Evolutionary conservation across 2,888 invertebrate genomes (phyloP), one percentile per base, ranked within the genome.

Genomic region (Luffia ferchaultella): DNA sequence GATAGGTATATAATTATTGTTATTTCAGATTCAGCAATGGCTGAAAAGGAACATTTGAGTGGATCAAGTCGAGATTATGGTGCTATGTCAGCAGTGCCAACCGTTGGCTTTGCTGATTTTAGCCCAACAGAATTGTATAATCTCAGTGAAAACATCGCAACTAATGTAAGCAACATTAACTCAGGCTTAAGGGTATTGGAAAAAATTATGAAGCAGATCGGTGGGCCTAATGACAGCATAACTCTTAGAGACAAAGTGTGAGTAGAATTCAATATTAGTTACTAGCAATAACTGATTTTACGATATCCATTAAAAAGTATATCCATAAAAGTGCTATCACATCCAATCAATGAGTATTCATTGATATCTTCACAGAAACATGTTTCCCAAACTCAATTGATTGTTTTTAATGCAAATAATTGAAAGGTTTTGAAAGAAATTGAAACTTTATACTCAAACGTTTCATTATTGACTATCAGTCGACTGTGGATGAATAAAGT

Each of bases 91-190:
- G 78, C 85, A 30, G 83, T 88, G 54, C 90, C 92, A 54, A 87
- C 89, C 46, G 91, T 93, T 18, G 89, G 88, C 46, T 89, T 90
- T 56, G 30, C 30, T 30, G 89, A 88, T 54, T 90, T 90, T 65
- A 89, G 89, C 61, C 90, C 90, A 2, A 89, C 90, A 1, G 93
- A 93, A 71, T 87, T 93, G 55, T 90, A 91, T 68, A 90, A 89
- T 64, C 76, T 93, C 46, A 92, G 91, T 64, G 94, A 94, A 68
- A 90, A 89, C 62, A 91, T 95, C 53, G 93, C 90, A 0, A 90
- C 92, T 50, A 93, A 93, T 71, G 89, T 95, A 50, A 91, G 90
- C 64, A 88, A 89, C 0, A 90, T 95, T 48, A 92, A 92, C 64
- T 87, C 89, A 45, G 91, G 90, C 55, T 87, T 91, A 67, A 88